Evolutionary conservation across 2,113 vertebrate genomes (phyloP).

Genomic region (Rhizomys pruinosus): DNA sequence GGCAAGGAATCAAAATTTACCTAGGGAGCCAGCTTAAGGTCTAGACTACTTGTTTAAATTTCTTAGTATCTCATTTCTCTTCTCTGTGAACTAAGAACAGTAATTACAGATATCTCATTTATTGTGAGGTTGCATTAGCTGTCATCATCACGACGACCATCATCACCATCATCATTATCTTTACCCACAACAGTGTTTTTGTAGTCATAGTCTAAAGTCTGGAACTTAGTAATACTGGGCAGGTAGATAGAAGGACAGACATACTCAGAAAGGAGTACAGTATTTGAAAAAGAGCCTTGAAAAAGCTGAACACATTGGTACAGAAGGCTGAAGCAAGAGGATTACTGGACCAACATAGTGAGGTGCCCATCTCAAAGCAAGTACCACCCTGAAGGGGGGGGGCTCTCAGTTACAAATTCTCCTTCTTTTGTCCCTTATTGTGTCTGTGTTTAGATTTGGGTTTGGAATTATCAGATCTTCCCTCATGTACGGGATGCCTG

Average conservation of each 20-base stretch:
- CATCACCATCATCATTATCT: not conserved
- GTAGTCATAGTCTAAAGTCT: not conserved
- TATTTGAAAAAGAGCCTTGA: not conserved
- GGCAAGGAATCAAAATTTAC: not conserved
- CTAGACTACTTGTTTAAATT: not conserved
- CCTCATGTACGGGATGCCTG: not conserved
- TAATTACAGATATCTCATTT: not conserved
- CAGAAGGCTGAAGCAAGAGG: not conserved
- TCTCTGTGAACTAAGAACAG: not conserved
- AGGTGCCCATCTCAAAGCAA: not conserved
- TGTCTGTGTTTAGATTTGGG: not conserved
- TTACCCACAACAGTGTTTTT: not conserved
- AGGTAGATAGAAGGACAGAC: not conserved
- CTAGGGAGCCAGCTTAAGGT: not conserved
- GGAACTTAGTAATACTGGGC: not conserved
- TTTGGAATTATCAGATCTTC: not conserved
- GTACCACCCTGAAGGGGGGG: not conserved
- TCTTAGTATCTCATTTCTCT: not conserved
- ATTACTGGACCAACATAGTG: not conserved
- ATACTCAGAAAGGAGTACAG: not conserved
- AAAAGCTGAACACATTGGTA: not conserved
- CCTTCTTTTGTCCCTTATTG: not conserved
- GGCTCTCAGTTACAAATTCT: not conserved
- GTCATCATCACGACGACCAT: accelerated
- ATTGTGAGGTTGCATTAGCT: not conserved